Evolutionary conservation across 1,140 invertebrate species (phyloP), one percentile per base, ranked within the genome.

Genomic region (Probaryconus sp.): DNA sequence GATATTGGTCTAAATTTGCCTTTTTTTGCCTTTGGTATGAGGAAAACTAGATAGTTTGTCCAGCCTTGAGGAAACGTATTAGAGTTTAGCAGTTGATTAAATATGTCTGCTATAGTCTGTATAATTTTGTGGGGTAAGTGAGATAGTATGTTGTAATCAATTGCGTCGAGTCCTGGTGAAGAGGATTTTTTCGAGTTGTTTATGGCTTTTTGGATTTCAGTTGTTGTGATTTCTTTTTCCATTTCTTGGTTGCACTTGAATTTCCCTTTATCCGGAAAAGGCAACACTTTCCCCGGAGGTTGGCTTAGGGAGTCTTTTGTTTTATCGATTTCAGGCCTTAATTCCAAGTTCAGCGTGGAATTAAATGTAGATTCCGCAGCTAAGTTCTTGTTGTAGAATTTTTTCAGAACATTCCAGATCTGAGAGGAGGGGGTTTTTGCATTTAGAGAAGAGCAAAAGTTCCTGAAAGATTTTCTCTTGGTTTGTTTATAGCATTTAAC

Each of bases 1-100:
- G 75, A 13, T 9, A 77, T 75, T 0, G 70, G 74, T 16, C 70
- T 14, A 6, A 75, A 64, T 17, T 58, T 58, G 2, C 30, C 37
- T 5, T 10, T 2, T 30, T 48, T 38, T 26, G 6, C 6, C 38
- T 68, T 76, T 14, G 60, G 55, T 1, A 68, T 20, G 0, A 74
- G 17, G 1, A 47, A 21, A 0, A 68, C 14, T 1, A 71, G 9
- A 7, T 38, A 63, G 0, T 55, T 9, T 6, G n/a, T 18, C 50
- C 58, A 71, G 1, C 3, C 28, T 1, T 55, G 2, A 26, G 45
- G 28, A 31, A 31, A 14, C 4, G 0, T 5, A 6, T 9, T 26
- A 5, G 2, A 3, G n/a, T 13, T 2, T 3, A 40, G 5, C 9
- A 42, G 10, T 31, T 56, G 11, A 33, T 56, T 56, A 21, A 14